phyloP scores from a whole-genome alignment of 2,797 vertebrate species.

The Melanotaenia trifasciata region DNA sequence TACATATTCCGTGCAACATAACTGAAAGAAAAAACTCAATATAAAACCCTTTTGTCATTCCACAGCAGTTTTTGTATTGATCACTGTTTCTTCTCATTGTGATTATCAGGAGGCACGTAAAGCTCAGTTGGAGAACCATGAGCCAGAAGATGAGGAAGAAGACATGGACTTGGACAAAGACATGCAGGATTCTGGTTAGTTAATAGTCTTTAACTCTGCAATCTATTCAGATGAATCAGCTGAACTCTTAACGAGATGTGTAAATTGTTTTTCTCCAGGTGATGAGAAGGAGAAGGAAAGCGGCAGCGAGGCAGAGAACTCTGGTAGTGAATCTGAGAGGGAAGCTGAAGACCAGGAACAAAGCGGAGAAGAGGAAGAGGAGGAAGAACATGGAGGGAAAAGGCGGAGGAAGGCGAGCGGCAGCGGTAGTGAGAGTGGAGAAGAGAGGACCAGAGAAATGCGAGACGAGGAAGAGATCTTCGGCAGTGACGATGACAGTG shows the following conservation, averaged over 20 bases:
- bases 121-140: constrained; percentile 96
- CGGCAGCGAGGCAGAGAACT: constrained; percentile 89
- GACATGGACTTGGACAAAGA: constrained; percentile 91
- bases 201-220: background rate
- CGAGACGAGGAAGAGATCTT: constrained; percentile 94
- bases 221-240: background rate
- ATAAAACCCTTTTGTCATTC: background rate
- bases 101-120: constrained; percentile 89
- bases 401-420: constrained; percentile 72
- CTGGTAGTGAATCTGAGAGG: constrained; percentile 82
- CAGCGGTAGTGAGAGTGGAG: constrained; percentile 85
- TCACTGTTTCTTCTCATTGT: constrained; percentile 13
- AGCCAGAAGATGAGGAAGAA: constrained; percentile 95
- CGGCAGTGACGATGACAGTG: constrained; percentile 89
- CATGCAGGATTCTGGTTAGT: constrained; percentile 87
- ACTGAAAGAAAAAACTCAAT: background rate
- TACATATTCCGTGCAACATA: background rate
- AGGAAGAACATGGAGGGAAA: constrained; percentile 71
- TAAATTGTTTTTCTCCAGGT: constrained; percentile 68
- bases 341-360: constrained; percentile 83
- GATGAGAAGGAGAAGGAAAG: constrained; percentile 90
- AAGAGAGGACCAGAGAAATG: constrained; percentile 84
- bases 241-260: background rate
- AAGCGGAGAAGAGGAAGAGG: constrained; percentile 62
- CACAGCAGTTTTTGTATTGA: background rate